Conservation (phyloP, 2,797 vertebrate genomes). For the Gymnoscopelus microlampas region DNA sequence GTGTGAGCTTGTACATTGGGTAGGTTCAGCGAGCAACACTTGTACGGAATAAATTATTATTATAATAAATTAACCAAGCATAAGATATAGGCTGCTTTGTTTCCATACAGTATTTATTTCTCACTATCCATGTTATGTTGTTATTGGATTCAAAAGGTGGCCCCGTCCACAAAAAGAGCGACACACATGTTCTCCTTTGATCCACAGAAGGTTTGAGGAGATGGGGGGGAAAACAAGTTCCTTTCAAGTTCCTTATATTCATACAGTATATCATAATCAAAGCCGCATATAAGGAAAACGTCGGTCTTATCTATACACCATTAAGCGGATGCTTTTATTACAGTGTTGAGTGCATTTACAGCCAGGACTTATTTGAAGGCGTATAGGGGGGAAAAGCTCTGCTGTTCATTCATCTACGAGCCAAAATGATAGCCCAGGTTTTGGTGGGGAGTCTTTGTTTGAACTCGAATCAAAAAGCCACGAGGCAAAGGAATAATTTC, state of each 20-base stretch:
- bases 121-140: constrained; percentile 16
- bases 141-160: not conserved
- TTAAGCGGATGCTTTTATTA: constrained; percentile 14
- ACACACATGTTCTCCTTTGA: constrained; percentile 20
- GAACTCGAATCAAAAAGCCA: constrained; percentile 28
- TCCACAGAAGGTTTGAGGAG: constrained; percentile 15
- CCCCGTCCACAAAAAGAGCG: constrained; percentile 21
- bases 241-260: not conserved
- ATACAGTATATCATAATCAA: not conserved
- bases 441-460: constrained; percentile 22
- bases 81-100: too few species aligned
- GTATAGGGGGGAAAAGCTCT: constrained; percentile 12
- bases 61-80: too few species aligned
- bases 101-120: constrained; percentile 17
- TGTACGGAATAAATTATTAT: too few species aligned
- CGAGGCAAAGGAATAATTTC: constrained; percentile 31
- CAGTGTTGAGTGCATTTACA: constrained; percentile 23
- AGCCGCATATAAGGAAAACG: too few species aligned
- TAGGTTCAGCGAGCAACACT: too few species aligned
- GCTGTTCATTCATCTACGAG: constrained; percentile 16
- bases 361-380: constrained; percentile 18
- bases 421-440: constrained; percentile 9
- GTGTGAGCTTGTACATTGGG: too few species aligned
- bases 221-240: not conserved
- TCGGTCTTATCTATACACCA: constrained; percentile 13